phyloP scores from a whole-genome alignment of 2,113 vertebrate genomes.

The Ptyas mucosa region DNA sequence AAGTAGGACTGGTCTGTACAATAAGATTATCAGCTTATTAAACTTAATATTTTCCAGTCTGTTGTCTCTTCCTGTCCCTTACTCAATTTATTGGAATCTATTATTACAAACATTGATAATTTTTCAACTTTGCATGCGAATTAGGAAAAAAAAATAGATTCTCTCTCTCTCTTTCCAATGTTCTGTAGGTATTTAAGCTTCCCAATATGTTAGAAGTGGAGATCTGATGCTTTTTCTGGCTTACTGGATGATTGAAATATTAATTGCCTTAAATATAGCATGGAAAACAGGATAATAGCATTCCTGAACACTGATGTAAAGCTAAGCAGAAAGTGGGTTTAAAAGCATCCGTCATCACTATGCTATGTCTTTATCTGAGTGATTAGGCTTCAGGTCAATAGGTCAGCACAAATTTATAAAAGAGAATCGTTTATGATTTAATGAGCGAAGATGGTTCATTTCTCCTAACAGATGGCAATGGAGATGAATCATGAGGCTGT shows the following conservation, averaged over 20 bases:
- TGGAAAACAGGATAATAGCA: neutral
- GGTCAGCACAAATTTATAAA: constrained; percentile 44
- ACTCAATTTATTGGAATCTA: neutral
- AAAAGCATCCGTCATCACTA: neutral
- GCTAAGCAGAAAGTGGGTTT: constrained; percentile 17
- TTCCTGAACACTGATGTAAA: constrained; percentile 11
- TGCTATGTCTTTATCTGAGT: constrained; percentile 35
- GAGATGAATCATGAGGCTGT: constrained; percentile 48
- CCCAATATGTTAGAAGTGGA: neutral
- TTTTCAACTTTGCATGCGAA: neutral
- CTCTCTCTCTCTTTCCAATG: neutral
- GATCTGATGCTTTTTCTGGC: neutral
- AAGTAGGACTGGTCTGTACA: neutral
- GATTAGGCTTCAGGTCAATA: constrained; percentile 45
- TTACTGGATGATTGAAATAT: constrained; percentile 14
- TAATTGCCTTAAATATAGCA: constrained; percentile 27
- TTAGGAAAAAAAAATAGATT: too few relatives aligned
- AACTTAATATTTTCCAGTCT: neutral
- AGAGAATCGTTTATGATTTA: constrained; percentile 53
- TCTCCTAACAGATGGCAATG: constrained; percentile 44
- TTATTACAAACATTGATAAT: neutral
- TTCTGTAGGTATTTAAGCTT: neutral
- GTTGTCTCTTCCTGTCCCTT: neutral
- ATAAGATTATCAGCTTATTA: neutral
- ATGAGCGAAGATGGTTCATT: constrained; percentile 57